Conservation (phyloP, 2,888 invertebrate species). For the Brachynemurus nebulosus region DNA sequence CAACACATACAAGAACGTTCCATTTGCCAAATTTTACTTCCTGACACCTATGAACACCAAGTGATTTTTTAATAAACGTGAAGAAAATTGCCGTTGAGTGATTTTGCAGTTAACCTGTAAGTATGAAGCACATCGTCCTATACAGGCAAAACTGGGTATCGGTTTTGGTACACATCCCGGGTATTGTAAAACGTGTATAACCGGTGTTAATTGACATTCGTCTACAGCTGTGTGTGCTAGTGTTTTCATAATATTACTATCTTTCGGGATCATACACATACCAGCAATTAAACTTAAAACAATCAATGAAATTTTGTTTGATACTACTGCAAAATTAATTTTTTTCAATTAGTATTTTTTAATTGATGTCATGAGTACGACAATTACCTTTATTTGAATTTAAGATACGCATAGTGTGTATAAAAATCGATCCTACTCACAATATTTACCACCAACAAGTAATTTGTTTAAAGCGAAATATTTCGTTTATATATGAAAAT, state of each 20-base stretch:
- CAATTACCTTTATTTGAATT: too few species aligned
- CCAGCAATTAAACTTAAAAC: conserved; percentile 19
- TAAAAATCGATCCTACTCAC: too few species aligned
- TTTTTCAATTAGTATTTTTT: too few species aligned
- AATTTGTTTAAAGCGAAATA: too few species aligned
- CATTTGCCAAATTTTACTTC: conserved; percentile 94
- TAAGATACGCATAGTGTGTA: too few species aligned
- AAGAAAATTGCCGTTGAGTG: too few species aligned
- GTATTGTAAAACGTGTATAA: conserved; percentile 81
- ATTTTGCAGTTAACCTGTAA: conserved; percentile 63
- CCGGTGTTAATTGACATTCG: conserved; percentile 83
- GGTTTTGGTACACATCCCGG: conserved; percentile 87
- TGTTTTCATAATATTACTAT: conserved; percentile 18
- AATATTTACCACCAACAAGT: too few species aligned
- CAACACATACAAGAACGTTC: conserved; percentile 92
- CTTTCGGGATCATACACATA: conserved; percentile 28
- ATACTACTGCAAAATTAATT: too few species aligned
- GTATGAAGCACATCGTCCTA: conserved; percentile 81
- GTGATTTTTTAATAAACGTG: too few species aligned
- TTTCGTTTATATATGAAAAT: too few species aligned
- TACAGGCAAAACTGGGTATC: conserved; percentile 86
- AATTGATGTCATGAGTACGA: too few species aligned
- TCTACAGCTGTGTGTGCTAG: conserved; percentile 38
- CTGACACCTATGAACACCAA: conserved; percentile 65
- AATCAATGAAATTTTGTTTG: neutral